Conservation (phyloP, 1,140 invertebrate species). For the Lucilia cuprina region DNA sequence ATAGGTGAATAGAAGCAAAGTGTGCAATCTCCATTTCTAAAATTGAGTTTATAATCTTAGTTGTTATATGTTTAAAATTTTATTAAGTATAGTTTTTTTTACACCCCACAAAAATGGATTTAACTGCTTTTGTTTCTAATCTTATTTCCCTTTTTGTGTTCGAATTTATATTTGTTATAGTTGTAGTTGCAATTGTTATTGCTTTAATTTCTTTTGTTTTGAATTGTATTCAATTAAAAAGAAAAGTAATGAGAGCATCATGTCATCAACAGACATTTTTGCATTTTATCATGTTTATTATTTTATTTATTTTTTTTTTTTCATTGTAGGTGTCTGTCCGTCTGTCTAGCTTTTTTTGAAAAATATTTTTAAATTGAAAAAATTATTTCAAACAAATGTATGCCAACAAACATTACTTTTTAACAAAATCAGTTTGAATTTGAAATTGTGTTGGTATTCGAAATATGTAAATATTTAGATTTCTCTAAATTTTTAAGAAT, state of each 20-base stretch:
- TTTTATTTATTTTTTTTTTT: neutral
- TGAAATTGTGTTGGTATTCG: neutral
- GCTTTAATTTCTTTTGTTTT: neutral
- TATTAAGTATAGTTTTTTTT: too few relatives aligned
- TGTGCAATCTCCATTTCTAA: too few relatives aligned
- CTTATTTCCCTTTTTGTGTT: too few relatives aligned
- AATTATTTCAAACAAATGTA: neutral
- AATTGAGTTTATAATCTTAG: too few relatives aligned
- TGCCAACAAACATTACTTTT: neutral
- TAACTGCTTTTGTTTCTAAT: too few relatives aligned
- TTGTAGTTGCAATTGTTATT: neutral
- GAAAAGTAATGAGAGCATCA: slow-evolving; percentile 10
- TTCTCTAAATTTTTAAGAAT: neutral
- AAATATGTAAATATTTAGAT: neutral
- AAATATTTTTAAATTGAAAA: neutral
- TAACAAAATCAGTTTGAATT: neutral
- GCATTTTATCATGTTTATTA: neutral
- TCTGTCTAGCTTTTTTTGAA: neutral
- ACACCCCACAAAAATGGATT: too few relatives aligned
- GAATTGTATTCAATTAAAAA: slow-evolving; percentile 7
- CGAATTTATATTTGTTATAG: neutral
- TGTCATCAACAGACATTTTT: neutral
- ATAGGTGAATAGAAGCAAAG: too few relatives aligned
- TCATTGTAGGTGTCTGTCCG: neutral
- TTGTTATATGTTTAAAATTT: too few relatives aligned